These are phyloP conservation scores for Lordiphosa collinella DNA, from an alignment of 1,140 invertebrate species.

Conservation along the genomic window DNA sequence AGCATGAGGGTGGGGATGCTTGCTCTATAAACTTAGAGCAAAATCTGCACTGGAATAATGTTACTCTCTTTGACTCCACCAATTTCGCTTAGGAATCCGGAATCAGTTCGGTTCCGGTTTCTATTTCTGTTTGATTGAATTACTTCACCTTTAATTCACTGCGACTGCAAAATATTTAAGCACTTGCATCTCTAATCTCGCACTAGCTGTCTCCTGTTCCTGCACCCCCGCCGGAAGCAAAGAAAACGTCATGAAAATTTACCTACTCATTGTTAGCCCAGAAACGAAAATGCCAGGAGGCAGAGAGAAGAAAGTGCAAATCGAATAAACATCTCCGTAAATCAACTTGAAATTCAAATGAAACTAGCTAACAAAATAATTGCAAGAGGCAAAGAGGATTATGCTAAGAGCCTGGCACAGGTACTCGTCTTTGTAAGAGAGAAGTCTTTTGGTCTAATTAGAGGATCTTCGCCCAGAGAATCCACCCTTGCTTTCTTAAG, in stretches of 20 bases:
- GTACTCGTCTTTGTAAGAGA: constrained; percentile 1
- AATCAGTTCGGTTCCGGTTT: too few relatives aligned
- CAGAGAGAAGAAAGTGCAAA: constrained; percentile 34
- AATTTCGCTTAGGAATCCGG: too few relatives aligned
- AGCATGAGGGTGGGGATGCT: too few relatives aligned
- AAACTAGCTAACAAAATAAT: constrained; percentile 31
- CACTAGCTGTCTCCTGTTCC: neutral
- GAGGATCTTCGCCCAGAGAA: constrained; percentile 25
- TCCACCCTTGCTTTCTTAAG: constrained; percentile 16
- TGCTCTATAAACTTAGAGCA: too few relatives aligned
- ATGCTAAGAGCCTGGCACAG: constrained; percentile 16
- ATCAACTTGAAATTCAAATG: constrained; percentile 44
- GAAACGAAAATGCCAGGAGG: constrained; percentile 11
- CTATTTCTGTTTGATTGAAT: too few relatives aligned
- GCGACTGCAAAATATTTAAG: neutral
- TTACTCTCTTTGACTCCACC: too few relatives aligned
- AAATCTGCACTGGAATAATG: too few relatives aligned
- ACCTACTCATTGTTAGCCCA: constrained; percentile 56
- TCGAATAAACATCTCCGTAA: constrained; percentile 61
- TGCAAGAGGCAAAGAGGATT: constrained; percentile 42
- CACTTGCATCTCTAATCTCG: constrained; percentile 1
- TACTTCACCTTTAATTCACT: neutral
- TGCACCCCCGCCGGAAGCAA: constrained; percentile 49
- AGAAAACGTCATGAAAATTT: constrained; percentile 67
- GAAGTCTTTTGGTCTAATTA: constrained; percentile 53